Conservation (phyloP, 2,888 invertebrate genomes). For the Podabrus alpinus region DNA sequence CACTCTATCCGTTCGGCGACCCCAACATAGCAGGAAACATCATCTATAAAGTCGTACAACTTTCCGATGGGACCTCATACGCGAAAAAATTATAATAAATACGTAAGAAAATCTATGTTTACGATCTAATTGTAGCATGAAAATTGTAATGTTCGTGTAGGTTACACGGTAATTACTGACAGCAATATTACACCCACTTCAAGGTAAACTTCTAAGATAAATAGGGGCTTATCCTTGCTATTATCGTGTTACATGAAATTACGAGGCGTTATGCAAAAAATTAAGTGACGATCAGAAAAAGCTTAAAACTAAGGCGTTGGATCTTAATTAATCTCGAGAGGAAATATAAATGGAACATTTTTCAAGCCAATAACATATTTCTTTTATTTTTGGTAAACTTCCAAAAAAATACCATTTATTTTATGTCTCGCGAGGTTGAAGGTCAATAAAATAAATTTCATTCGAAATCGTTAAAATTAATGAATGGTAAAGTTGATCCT, state of each 20-base stretch:
- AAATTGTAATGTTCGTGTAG: constrained; percentile 9
- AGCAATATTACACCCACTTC: background rate
- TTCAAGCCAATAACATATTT: background rate
- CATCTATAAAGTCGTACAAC: background rate
- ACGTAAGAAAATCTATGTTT: background rate
- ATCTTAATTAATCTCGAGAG: background rate
- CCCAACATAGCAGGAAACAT: background rate
- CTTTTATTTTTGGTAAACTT: no score
- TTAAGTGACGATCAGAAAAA: background rate
- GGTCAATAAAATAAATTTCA: background rate
- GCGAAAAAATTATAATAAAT: background rate
- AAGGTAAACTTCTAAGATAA: constrained; percentile 10
- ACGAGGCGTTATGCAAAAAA: background rate
- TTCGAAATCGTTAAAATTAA: background rate
- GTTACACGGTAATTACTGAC: constrained; percentile 9
- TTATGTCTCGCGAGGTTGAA: background rate
- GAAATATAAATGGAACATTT: background rate
- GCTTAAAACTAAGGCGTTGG: background rate
- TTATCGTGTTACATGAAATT: constrained; percentile 5
- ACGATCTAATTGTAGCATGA: background rate
- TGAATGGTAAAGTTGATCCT: background rate
- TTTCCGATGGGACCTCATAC: background rate
- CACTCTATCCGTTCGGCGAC: background rate
- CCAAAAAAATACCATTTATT: background rate
- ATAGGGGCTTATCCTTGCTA: constrained; percentile 4